These are phyloP conservation scores for Haliclona indistincta DNA, from an alignment of 37 sponge, comb jelly and placozoan genomes.

Conservation along the genomic window DNA sequence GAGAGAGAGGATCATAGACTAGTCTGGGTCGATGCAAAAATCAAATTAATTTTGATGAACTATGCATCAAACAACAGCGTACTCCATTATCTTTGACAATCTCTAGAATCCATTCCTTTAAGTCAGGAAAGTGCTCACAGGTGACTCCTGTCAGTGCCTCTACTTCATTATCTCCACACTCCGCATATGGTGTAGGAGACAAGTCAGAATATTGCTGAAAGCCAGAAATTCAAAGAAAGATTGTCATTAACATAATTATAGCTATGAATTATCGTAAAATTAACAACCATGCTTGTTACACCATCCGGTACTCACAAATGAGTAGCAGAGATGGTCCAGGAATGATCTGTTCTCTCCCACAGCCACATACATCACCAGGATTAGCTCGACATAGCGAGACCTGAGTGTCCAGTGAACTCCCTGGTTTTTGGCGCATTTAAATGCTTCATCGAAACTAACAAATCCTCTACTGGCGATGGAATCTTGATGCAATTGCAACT, in stretches of 20 bases:
- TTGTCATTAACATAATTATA: not conserved
- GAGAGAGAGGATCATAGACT: too few species aligned
- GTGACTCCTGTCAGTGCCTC: slow-evolving; percentile 58
- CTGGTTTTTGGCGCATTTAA: slow-evolving; percentile 23
- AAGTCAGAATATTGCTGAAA: slow-evolving; percentile 36
- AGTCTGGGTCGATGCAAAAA: too few species aligned
- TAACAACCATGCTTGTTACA: too few species aligned
- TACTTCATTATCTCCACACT: slow-evolving; percentile 23
- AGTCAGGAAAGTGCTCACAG: slow-evolving; percentile 34
- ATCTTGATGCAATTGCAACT: too few species aligned
- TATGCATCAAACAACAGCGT: too few species aligned
- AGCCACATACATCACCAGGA: slow-evolving; percentile 65
- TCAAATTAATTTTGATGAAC: too few species aligned
- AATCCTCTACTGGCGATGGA: not conserved
- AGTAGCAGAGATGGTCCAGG: slow-evolving; percentile 56
- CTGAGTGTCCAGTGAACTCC: slow-evolving; percentile 28
- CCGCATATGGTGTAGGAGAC: slow-evolving; percentile 46
- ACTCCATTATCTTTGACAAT: slow-evolving; percentile 7
- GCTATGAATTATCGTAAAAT: too few species aligned
- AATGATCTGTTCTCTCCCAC: slow-evolving; percentile 63
- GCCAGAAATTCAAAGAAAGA: not conserved
- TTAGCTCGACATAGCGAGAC: slow-evolving; percentile 47
- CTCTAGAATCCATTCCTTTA: slow-evolving; percentile 57
- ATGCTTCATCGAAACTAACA: slow-evolving; percentile 47
- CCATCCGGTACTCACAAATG: slow-evolving; percentile 60